These are phyloP conservation scores for Vulpes vulpes DNA, from an alignment of 2,113 vertebrate genomes.

Conservation along the genomic window DNA sequence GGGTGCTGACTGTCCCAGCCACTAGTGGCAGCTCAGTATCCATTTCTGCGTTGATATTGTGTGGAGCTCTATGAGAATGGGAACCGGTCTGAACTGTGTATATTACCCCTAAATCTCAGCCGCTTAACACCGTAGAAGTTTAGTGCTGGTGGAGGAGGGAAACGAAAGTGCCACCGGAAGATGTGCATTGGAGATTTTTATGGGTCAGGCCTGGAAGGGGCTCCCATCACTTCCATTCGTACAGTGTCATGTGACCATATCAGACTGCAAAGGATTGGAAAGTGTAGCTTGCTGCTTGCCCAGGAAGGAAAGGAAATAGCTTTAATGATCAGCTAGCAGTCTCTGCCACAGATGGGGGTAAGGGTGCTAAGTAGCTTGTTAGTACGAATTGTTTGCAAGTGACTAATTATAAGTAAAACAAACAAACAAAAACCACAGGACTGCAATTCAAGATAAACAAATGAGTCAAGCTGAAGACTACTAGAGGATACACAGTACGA, in stretches of 20 bases:
- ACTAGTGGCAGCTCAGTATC: neutral
- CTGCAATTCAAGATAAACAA: neutral
- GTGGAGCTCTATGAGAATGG: neutral
- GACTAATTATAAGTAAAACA: neutral
- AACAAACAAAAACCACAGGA: neutral
- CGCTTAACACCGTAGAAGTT: neutral
- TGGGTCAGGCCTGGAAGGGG: neutral
- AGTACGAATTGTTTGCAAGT: neutral
- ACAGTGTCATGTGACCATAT: neutral
- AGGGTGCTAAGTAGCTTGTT: neutral
- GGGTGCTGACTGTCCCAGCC: neutral
- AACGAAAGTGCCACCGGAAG: neutral
- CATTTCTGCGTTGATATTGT: neutral
- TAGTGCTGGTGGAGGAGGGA: neutral
- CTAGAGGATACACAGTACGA: neutral
- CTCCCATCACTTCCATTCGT: neutral
- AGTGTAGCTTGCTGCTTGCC: neutral
- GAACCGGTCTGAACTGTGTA: neutral
- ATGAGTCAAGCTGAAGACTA: neutral
- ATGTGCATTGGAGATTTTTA: neutral
- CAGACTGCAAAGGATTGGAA: neutral
- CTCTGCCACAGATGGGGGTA: neutral
- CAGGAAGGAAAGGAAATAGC: neutral
- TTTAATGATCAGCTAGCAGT: neutral
- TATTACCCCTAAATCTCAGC: neutral